Conservation (phyloP, 2,113 vertebrate genomes). For the Gavia stellata region DNA sequence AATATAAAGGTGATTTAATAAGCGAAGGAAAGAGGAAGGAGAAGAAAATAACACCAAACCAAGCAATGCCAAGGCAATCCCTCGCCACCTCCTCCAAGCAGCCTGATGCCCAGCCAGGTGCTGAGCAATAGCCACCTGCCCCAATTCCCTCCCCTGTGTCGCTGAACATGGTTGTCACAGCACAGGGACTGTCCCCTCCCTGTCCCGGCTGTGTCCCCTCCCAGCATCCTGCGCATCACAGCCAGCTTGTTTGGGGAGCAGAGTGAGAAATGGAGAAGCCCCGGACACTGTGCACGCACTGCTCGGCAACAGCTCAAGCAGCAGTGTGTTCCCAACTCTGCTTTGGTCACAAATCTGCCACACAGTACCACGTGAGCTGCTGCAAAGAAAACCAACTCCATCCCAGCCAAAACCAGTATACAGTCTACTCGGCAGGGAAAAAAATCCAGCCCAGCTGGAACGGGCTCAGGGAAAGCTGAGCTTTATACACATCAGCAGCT, state of each 20-base stretch:
- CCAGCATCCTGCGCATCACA: not conserved
- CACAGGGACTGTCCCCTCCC: not conserved
- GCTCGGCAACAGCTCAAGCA: not conserved
- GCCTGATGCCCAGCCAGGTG: not conserved
- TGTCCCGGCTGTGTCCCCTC: too few species aligned
- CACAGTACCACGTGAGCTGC: not conserved
- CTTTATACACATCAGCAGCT: not conserved
- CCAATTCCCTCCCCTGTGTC: not conserved
- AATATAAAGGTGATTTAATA: not conserved
- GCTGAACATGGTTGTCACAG: not conserved
- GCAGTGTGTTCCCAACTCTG: not conserved
- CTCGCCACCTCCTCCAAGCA: not conserved
- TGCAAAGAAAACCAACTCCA: not conserved
- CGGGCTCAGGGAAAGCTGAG: not conserved
- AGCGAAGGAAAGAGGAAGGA: not conserved
- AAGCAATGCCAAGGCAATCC: too few species aligned
- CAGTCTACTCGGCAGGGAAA: not conserved
- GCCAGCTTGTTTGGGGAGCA: not conserved
- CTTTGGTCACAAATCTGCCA: not conserved
- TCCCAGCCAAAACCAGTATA: not conserved
- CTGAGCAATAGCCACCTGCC: not conserved
- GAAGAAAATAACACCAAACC: not conserved
- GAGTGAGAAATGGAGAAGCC: not conserved
- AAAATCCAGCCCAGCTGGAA: not conserved
- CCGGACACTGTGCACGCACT: fast-evolving